phyloP scores from a whole-genome alignment of 2,888 invertebrate species.

The Anodontia alba region DNA sequence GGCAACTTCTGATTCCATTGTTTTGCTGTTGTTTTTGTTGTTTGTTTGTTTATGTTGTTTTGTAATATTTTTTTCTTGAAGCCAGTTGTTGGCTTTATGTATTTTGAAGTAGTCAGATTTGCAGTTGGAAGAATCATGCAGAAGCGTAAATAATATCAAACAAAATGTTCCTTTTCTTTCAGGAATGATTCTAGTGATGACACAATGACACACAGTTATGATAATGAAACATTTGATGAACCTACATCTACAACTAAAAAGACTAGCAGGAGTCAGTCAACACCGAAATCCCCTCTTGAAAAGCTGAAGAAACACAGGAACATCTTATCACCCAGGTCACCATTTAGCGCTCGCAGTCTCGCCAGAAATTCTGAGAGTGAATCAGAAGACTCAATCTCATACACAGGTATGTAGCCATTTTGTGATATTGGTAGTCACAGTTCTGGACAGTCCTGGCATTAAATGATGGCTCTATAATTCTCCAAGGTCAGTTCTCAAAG shows the following conservation, averaged over 20 bases:
- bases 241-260: slow-evolving; percentile 63
- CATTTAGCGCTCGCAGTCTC: slow-evolving; percentile 56
- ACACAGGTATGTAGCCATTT: slow-evolving; percentile 67
- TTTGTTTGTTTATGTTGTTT: too few species aligned
- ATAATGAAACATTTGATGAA: slow-evolving; percentile 76
- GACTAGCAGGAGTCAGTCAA: slow-evolving; percentile 49
- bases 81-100: too few species aligned
- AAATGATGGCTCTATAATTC: not conserved
- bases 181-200: slow-evolving; percentile 69
- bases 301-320: slow-evolving; percentile 55
- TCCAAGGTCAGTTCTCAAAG: too few species aligned
- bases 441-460: too few species aligned
- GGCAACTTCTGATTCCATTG: too few species aligned
- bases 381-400: slow-evolving; percentile 80
- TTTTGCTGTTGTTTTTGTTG: too few species aligned
- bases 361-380: slow-evolving; percentile 79
- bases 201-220: slow-evolving; percentile 71
- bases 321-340: slow-evolving; percentile 52
- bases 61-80: too few species aligned
- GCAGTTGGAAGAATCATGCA: too few species aligned
- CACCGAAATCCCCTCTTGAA: slow-evolving; percentile 67
- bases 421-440: too few species aligned
- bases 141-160: too few species aligned
- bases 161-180: not conserved
- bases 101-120: too few species aligned